Base-by-base conservation (phyloP, 1,140 invertebrate genomes). In the Zophobas atratus region DNA sequence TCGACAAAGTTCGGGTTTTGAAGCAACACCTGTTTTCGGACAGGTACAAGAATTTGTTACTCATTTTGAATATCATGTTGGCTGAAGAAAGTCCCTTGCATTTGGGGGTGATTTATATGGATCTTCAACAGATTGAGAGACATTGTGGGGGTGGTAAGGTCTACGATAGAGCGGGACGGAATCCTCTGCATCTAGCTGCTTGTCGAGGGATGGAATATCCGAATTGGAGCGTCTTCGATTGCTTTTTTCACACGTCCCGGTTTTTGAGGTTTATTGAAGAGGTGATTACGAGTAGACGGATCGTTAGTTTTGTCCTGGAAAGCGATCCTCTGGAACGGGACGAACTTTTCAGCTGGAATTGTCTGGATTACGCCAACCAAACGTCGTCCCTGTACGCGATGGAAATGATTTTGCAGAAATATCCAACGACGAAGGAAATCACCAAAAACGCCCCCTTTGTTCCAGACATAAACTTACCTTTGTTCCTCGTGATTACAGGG, bases 181-280 rank as follows among this genome's bases (percentile, higher is more conserved):
- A 41, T 41, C 35, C 57, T 3, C 38, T 63, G 6, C 57, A 63
- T 38, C 2, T 63, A 3, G 57, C 57, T 63, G 55, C 32, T 8
- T 4, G 3, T 4, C n/a, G 20, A 20, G 2, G 3, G 4, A 20
- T 4, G n/a, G n/a, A 51, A 20, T 20, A 51, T 51, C 20, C 43
- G 3, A 20, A 20, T 20, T 20, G 20, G 20, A 20, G 20, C 20
- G 20, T 20, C 20, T 20, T 20, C 20, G 20, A 20, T 20, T 20
- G 6, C 2, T 2, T 51, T 6, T 51, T 51, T 51, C 49, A 20
- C 20, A 20, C 20, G 20, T 20, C 20, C 20, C 20, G 20, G 20
- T 20, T 20, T 20, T 20, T 20, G 20, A 20, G 20, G 20, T 20
- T 20, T 20, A 20, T 20, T 20, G 49, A 51, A 20, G n/a, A 51